Percentiles rank a stretch among this genome's conserved stretches.
Evolutionary conservation across 2,888 invertebrate species (phyloP).

Genomic region (Phanerotoma sp.): DNA sequence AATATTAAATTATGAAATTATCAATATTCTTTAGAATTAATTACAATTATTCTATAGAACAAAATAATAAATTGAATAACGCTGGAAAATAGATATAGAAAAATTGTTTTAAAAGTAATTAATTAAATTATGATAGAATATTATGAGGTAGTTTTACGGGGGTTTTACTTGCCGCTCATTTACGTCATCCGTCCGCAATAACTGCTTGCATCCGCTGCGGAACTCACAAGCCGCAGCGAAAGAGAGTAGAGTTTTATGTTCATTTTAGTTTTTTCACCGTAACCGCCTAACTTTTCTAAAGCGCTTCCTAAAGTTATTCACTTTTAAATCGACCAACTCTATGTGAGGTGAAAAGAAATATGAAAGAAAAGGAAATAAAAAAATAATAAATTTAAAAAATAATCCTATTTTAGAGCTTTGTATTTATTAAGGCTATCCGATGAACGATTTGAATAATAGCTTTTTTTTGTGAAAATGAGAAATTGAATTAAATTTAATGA

Average conservation of each 20-base stretch:
- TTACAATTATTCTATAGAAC: too few relatives aligned
- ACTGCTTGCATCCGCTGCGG: conserved; percentile 7
- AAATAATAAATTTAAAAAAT: background rate
- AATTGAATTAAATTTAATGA: too few relatives aligned
- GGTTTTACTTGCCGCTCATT: conserved; percentile 15
- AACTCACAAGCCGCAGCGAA: conserved; percentile 1
- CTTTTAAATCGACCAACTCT: conserved; percentile 11
- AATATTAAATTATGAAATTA: too few relatives aligned
- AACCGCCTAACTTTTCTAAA: conserved; percentile 15
- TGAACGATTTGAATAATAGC: too few relatives aligned
- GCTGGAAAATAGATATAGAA: background rate
- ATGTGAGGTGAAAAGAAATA: background rate
- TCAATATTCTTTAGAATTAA: too few relatives aligned
- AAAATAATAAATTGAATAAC: background rate
- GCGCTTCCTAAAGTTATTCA: conserved; percentile 9
- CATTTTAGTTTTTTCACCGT: conserved; percentile 15
- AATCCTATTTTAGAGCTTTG: background rate
- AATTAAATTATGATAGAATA: conserved; percentile 7
- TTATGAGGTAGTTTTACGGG: conserved; percentile 14
- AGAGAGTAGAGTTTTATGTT: conserved; percentile 16
- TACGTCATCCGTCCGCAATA: conserved; percentile 13
- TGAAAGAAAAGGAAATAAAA: background rate
- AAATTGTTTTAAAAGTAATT: conserved; percentile 5
- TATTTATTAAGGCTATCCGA: too few relatives aligned
- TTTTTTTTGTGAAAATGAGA: too few relatives aligned